Conservation (phyloP, 1,140 invertebrate species). For the Lepidotrigona ventralis region DNA sequence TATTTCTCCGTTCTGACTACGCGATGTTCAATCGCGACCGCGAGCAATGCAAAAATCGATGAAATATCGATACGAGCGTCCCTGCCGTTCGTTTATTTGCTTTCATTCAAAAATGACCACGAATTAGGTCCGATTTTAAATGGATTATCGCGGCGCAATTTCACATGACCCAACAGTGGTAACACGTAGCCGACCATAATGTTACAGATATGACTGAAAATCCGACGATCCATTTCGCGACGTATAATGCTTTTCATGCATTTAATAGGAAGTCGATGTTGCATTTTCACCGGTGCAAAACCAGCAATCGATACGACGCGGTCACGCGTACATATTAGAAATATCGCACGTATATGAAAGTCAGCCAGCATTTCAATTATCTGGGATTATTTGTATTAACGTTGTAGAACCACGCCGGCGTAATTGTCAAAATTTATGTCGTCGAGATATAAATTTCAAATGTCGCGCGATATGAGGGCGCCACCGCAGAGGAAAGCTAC, state of each 20-base stretch:
- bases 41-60: not conserved
- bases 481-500: not conserved
- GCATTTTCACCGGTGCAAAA: not conserved
- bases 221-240: not conserved
- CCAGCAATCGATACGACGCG: not conserved
- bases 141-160: not conserved
- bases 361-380: not conserved
- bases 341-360: not conserved
- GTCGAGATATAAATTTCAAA: not conserved
- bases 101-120: not conserved
- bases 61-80: no score
- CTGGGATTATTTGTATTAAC: not conserved
- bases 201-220: constrained; percentile 10
- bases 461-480: not conserved
- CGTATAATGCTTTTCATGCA: not conserved
- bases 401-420: not conserved
- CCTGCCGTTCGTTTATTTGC: not conserved
- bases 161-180: not conserved
- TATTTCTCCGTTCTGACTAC: not conserved
- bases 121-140: constrained; percentile 1
- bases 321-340: not conserved
- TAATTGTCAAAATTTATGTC: not conserved
- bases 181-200: not conserved
- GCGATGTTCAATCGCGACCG: no score
- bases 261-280: not conserved